Evolutionary conservation across 2,113 vertebrate genomes (phyloP), one percentile per base, ranked within the genome.

Genomic region (Chaetops frenatus): DNA sequence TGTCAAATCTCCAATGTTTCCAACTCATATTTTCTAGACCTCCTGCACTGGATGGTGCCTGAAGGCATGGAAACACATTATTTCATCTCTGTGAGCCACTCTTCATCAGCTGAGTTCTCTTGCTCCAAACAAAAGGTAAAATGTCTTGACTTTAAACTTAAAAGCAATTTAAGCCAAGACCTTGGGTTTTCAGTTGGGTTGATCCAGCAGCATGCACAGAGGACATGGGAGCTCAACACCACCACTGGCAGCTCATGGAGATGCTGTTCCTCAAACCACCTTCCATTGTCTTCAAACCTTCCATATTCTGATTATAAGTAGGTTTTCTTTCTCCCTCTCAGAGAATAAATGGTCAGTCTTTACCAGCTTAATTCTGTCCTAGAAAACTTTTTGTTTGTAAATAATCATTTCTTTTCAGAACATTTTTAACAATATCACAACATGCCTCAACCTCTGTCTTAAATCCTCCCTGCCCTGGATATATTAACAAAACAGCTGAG

Each of bases 341-440:
- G 11, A 71, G 90, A 90, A 92, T 38, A 87, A 95, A 70, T 50
- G 54, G 29, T 51, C 87, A 86, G 40, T 47, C 88, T 93, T 93
- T 74, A 91, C 29, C 85, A 86, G 33, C 72, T 82, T 66, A 88
- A 38, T 15, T 76, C 40, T 66, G 56, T 40, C 88, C 83, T 83
- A 83, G 90, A 81, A 94, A 94, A 88, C 33, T 25, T 94, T 88
- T 83, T 92, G 40, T 70, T 58, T 91, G 33, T 11, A 8, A 91
- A 95, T n/a, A 69, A 31, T 69, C 83, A 76, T 78, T 95, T 81
- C 38, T 79, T 78, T 71, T 73, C 71, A 81, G 78, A 47, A 61
- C 33, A 62, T 85, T 94, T 94, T 85, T 56, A 95, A 62, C 70
- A 92, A 38, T 69, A 94, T 74, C 82, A 74, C 76, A 88, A 54